Base-by-base conservation (phyloP, 2,113 vertebrate genomes). In the Phoenicopterus ruber region DNA sequence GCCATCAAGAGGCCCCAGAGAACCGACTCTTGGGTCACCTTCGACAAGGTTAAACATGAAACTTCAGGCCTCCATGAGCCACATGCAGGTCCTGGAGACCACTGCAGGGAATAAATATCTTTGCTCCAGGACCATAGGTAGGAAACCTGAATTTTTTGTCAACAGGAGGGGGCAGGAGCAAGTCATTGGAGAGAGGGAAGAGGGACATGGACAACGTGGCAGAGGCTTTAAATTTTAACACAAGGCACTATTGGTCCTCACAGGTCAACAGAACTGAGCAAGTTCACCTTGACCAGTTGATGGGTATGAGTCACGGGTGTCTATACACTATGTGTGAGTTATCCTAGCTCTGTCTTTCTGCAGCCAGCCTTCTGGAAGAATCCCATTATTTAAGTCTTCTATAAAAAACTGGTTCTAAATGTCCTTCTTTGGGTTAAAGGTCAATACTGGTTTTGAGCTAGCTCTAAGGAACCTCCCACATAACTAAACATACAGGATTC, bases 361-460 rank as follows among this genome's bases (percentile, higher is more conserved):
- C 57, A 90, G 79, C 31, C 57, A 92, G 70, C 36, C 80, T 87
- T 89, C 66, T 73, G 54, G 34, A 67, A 86, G 21, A 87, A 94
- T 82, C 82, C 76, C 54, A 86, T 89, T 78, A 93, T 86, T 89
- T 62, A 95, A 94, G 46, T 74, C 69, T 93, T 94, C 73, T 81
- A 61, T 88, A 66, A 92, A 91, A 84, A 94, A 54, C 10, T 25
- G 4, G 55, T 70, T 87, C 58, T 81, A 81, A 73, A 73, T 81
- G 18, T 50, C 34, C 57, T 92, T 91, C 73, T 40, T 85, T 78
- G 80, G 58, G n/a, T 89, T 94, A 88, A 89, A 96, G 61, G 62
- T 84, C 80, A 95, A 50, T 69, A 57, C 22, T 54, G 34, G 40
- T 55, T 65, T 65, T 17, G 12, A 74, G 52, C 19, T 82, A 81